Evolutionary conservation across 2,888 invertebrate species (phyloP), one percentile per base, ranked within the genome.

Genomic region (Gisinianus flammeolus): DNA sequence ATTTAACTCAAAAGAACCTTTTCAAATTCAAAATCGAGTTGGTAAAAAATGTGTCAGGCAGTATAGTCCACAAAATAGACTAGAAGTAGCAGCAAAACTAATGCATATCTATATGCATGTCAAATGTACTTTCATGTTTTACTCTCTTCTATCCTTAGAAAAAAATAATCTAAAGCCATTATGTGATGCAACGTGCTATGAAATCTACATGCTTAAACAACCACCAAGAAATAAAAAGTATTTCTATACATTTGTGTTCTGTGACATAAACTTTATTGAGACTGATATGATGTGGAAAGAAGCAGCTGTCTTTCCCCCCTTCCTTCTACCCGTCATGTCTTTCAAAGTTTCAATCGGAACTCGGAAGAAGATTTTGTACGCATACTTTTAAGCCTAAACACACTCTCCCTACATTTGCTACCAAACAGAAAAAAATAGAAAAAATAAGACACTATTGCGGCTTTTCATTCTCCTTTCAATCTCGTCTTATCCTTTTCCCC

Each of bases 231-330:
- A 24, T 62, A 62, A 54, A 54, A 54, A 54, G n/a, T 4, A 54
- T n/a, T 16, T 8, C 54, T 19, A 54, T 54, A n/a, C n/a, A 16
- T n/a, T 26, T 52, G 69, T n/a, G 56, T 31, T 52, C 30, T n/a
- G 72, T 58, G 72, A 72, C 72, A 72, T 24, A 54, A 72, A 72
- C 58, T 72, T 72, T 33, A 72, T 72, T 58, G 31, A 72, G 54
- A 62, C 30, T 66, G 44, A 52, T 62, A 26, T 56, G 62, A 62
- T 31, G 64, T 62, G 62, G 58, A 58, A 31, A 58, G 72, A 28
- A 35, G 73, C 73, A 74, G 73, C 74, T 74, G 66, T 74, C 66
- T 66, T 74, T 74, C 66, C 74, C 74, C 54, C 56, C 72, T 58
- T 62, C 62, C 24, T 58, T 44, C 66, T 66, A 67, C 67, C 54